Percentiles rank a stretch among this genome's conserved stretches.
Evolutionary conservation across 2,888 invertebrate species (phyloP).

Genomic region (Dasypolia templi): DNA sequence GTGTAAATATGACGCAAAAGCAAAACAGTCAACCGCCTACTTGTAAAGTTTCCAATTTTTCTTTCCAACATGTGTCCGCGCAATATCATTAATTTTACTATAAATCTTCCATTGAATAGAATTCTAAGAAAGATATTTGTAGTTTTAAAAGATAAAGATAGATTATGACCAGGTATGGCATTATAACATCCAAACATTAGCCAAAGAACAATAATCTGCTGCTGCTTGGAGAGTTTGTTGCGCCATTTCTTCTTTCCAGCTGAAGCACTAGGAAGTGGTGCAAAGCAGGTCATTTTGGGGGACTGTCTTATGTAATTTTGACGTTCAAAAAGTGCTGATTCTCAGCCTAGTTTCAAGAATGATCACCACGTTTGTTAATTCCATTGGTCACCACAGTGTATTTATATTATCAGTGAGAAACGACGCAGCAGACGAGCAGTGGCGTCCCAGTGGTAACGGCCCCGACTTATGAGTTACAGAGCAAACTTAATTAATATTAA

Average conservation of each 20-base stretch:
- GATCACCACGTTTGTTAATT: background rate
- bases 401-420: background rate
- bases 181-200: background rate
- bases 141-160: background rate
- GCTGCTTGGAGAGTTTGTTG: background rate
- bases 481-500: too few relatives aligned
- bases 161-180: background rate
- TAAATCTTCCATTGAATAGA: conserved; percentile 27
- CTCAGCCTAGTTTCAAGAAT: background rate
- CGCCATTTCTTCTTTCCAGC: background rate
- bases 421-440: too few relatives aligned
- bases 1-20: conserved; percentile 46
- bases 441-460: too few relatives aligned
- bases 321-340: background rate
- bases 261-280: background rate
- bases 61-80: conserved; percentile 3
- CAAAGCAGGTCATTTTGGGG: background rate
- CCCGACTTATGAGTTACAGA: too few relatives aligned
- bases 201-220: background rate
- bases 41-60: conserved; percentile 47
- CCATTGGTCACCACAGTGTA: background rate
- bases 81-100: conserved; percentile 34
- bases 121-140: conserved; percentile 21
- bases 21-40: conserved; percentile 19
- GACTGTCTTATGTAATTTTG: background rate